Evolutionary conservation across 2,113 vertebrate genomes (phyloP), one percentile per base, ranked within the genome.

Genomic region (Myiozetetes cayanensis): DNA sequence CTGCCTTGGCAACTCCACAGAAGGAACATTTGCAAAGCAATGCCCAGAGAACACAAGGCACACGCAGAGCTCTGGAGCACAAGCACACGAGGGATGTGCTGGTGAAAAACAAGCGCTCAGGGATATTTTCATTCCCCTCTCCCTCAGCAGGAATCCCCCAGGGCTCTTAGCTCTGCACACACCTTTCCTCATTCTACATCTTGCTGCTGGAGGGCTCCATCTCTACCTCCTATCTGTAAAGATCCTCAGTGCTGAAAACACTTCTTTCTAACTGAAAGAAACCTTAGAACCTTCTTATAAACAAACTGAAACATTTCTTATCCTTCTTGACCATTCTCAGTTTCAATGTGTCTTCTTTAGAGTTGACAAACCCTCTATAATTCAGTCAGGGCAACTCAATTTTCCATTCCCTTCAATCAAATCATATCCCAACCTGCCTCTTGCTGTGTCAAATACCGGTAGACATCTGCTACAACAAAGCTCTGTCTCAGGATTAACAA

Each of bases 161-260:
- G 4, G 7, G 18, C 59, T 76, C 28, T 63, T 16, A 21, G 47
- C 25, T 66, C 73, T 90, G 66, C 46, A 52, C 22, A 72, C 49
- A 58, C 6, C 72, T 83, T 41, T 41, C 31, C 17, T 83, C 50
- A 35, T n/a, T 62, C n/a, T 41, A 5, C 0, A 0, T 44, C 58
- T 68, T 46, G 5, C 33, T 10, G 5, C 68, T 66, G 37, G 19
- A 84, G 43, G 43, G 37, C 49, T 78, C 73, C 31, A 12, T 47
- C 39, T 75, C 61, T 73, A 30, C 23, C 4, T 43, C 9, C 39
- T 59, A 8, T 2, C 30, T 58, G 65, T 31, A 43, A 75, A 76
- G 80, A 50, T 28, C 35, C 16, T 74, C 18, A 6, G 43, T 30
- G 25, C n/a, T 81, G 47, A 77, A 74, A 46, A 47, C 27, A 28